A percentile compares a stretch with the other conserved stretches of the same genome.
phyloP scores from a whole-genome alignment of 2,113 vertebrate species.

The Dipodomys stephensi region DNA sequence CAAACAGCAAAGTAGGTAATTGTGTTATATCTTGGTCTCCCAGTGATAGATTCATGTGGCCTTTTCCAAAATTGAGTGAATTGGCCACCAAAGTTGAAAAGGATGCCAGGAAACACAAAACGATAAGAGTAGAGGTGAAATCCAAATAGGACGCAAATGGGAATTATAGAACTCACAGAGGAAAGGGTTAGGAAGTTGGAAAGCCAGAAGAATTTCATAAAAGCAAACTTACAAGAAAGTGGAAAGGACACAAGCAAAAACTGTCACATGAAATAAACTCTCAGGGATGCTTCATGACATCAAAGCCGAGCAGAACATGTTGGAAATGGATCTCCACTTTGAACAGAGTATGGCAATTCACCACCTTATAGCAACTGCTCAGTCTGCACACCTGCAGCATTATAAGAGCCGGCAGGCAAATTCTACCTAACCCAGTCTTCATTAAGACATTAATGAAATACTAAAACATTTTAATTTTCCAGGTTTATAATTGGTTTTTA shows the following conservation, averaged over 20 bases:
- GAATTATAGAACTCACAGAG: neutral
- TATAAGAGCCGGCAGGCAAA: neutral
- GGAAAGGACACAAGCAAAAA: neutral
- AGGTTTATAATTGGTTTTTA: conserved; percentile 13
- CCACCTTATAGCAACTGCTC: neutral
- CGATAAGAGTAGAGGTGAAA: neutral
- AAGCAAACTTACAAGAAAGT: neutral
- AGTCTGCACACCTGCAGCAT: neutral
- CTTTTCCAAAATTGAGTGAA: neutral
- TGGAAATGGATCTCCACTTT: neutral
- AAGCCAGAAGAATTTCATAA: conserved; percentile 31
- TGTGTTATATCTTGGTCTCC: neutral
- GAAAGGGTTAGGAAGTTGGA: neutral
- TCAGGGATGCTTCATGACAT: neutral
- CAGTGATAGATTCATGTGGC: neutral
- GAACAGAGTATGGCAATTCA: neutral
- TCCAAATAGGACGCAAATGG: neutral
- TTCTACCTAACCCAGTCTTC: neutral
- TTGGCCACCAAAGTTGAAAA: neutral
- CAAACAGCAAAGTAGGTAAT: neutral
- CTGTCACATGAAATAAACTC: neutral
- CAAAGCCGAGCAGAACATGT: neutral
- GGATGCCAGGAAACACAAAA: neutral
- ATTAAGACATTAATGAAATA: neutral
- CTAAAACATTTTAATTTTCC: conserved; percentile 34